Evolutionary conservation across 2,797 vertebrate species (phyloP), one percentile per base, ranked within the genome.

Genomic region (Spinibarbus caldwelli): DNA sequence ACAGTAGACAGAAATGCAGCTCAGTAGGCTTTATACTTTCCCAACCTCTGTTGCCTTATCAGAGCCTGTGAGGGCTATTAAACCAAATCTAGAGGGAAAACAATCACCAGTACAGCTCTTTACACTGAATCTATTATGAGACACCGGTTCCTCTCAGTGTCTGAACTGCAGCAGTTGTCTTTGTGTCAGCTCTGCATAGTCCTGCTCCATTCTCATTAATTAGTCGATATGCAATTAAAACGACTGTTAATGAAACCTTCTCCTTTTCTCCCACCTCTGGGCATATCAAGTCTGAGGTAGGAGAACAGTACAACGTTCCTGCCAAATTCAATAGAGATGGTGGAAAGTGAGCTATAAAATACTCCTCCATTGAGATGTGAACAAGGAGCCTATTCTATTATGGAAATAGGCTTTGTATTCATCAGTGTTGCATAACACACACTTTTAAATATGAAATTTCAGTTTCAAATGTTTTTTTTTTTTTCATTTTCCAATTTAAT

Each of bases 211-310:
- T 43, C 67, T 86, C 29, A 67, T 79, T 79, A 79, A 79, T 83
- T 83, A 86, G 80, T 83, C 45, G 52, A 83, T 79, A 79, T 66
- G 86, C 67, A 86, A 78, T 83, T 86, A 83, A 83, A 86, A 83
- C 6, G 23, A 14, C 81, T 79, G 57, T 49, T 83, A 83, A 83
- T 80, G 75, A 80, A 73, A 54, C 80, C 68, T 23, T 83, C 54
- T 67, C 67, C 14, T 77, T 78, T 78, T 45, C 68, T 79, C 57
- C 67, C 67, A 57, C 73, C 64, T 86, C 79, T 71, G 73, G 54
- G 80, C n/a, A 82, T 26, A 71, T 68, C 21, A 75, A 67, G 6
- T 1, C 29, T 64, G 26, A 86, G 72, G 10, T 47, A 45, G 21
- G 47, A 47, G 78, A 80, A 47, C 38, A 36, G 52, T 57, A 45